Conservation (phyloP, 2,113 vertebrate species). For the Oreochromis aureus region DNA sequence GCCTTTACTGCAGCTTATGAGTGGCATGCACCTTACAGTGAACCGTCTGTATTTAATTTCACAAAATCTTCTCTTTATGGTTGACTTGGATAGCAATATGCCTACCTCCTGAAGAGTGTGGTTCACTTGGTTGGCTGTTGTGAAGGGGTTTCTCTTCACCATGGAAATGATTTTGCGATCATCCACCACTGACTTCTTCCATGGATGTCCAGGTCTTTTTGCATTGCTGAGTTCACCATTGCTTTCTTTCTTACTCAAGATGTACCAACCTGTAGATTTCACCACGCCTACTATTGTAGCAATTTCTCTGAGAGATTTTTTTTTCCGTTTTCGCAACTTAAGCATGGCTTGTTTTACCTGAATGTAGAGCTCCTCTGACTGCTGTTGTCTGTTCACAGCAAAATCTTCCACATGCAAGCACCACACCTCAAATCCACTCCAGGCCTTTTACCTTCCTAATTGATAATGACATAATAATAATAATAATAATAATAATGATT, state of each 20-base stretch:
- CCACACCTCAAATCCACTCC: not conserved
- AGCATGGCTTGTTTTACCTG: not conserved
- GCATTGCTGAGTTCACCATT: not conserved
- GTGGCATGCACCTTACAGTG: not conserved
- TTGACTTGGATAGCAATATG: fast-evolving
- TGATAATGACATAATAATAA: not conserved
- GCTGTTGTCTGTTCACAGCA: not conserved
- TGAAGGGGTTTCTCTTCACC: not conserved
- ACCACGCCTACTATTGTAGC: not conserved
- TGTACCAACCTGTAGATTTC: not conserved
- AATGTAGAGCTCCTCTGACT: not conserved
- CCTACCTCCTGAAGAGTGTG: not conserved
- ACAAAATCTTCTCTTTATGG: not conserved
- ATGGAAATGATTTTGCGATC: not conserved
- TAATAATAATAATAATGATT: not conserved
- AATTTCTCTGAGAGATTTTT: not conserved
- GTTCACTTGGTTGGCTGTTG: not conserved
- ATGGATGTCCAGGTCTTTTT: not conserved
- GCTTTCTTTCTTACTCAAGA: not conserved
- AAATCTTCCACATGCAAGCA: not conserved
- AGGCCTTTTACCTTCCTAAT: not conserved
- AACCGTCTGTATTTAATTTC: not conserved
- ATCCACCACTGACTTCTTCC: not conserved
- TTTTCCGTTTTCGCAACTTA: fast-evolving
- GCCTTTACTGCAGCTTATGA: not conserved